A percentile compares a stretch with the other conserved stretches of the same genome.
Evolutionary conservation across 2,797 vertebrate species (phyloP).

Genomic region (Aeoliscus strigatus): DNA sequence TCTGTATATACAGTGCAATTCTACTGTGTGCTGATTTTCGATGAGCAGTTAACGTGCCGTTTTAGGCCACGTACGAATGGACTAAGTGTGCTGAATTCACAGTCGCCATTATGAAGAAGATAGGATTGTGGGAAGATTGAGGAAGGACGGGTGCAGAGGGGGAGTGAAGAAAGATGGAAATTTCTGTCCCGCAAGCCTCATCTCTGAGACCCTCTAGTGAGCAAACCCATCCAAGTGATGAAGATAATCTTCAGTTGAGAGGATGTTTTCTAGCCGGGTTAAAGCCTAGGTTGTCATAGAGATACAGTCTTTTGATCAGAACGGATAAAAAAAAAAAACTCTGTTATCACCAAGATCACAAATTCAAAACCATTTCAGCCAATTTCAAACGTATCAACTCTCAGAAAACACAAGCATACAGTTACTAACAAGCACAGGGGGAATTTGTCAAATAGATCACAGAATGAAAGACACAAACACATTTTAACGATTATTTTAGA

Average conservation of each 20-base stretch:
- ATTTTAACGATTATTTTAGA: constrained; percentile 76
- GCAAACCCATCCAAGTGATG: constrained; percentile 67
- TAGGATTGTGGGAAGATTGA: constrained; percentile 21
- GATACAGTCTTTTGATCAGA: constrained; percentile 46
- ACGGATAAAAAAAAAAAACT: constrained; percentile 47
- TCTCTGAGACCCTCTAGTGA: constrained; percentile 62
- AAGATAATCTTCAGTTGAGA: constrained; percentile 64
- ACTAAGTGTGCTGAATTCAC: constrained; percentile 9
- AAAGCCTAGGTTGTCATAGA: constrained; percentile 45
- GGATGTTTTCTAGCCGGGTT: constrained; percentile 53
- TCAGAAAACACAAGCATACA: constrained; percentile 8
- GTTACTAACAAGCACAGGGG: constrained; percentile 4
- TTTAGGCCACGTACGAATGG: constrained; percentile 7
- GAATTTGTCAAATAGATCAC: constrained; percentile 13
- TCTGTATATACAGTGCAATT: constrained; percentile 27
- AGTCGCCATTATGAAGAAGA: constrained; percentile 25
- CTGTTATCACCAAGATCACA: constrained; percentile 12
- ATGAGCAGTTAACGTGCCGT: constrained; percentile 21
- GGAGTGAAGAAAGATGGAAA: constrained; percentile 61
- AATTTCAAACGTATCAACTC: constrained; percentile 4
- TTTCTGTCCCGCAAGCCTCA: constrained; percentile 54
- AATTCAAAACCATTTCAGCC: constrained; percentile 16
- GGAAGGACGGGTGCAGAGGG: constrained; percentile 16
- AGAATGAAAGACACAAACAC: constrained; percentile 48
- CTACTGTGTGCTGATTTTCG: constrained; percentile 14